These are phyloP conservation scores for Rhimphoctona megacephalus DNA, from an alignment of 2,888 invertebrate species.

Conservation along the genomic window DNA sequence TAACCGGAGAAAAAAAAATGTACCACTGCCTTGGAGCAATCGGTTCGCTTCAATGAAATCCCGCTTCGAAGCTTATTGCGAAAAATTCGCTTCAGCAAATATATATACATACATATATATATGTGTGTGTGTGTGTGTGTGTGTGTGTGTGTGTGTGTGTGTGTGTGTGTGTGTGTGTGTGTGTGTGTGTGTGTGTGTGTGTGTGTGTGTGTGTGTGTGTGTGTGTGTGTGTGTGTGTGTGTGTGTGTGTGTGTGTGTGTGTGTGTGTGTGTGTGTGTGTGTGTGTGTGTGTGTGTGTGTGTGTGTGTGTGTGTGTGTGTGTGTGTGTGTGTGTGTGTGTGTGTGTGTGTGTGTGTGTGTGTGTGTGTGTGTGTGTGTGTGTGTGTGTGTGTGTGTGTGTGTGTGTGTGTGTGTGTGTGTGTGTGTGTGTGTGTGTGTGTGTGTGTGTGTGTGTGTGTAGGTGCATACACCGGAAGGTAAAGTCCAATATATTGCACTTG, in stretches of 20 bases:
- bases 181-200: background rate
- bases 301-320: background rate
- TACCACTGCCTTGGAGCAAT: constrained; percentile 70
- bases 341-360: background rate
- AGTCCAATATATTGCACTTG: constrained; percentile 73
- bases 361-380: background rate
- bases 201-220: background rate
- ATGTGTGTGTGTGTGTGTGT: background rate
- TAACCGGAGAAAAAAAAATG: constrained; percentile 62
- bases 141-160: background rate
- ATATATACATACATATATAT: constrained; percentile 42
- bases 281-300: background rate
- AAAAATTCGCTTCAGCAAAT: constrained; percentile 74
- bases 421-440: constrained; percentile 17
- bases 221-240: background rate
- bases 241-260: background rate
- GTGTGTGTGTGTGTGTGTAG: constrained; percentile 7
- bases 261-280: background rate
- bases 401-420: background rate
- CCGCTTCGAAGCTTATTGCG: constrained; percentile 78
- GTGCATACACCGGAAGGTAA: constrained; percentile 53
- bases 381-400: background rate
- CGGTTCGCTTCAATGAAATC: constrained; percentile 79
- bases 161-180: background rate
- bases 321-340: background rate